Evolutionary conservation across 2,113 vertebrate genomes (phyloP).

Genomic region (Vanacampus margaritifer): DNA sequence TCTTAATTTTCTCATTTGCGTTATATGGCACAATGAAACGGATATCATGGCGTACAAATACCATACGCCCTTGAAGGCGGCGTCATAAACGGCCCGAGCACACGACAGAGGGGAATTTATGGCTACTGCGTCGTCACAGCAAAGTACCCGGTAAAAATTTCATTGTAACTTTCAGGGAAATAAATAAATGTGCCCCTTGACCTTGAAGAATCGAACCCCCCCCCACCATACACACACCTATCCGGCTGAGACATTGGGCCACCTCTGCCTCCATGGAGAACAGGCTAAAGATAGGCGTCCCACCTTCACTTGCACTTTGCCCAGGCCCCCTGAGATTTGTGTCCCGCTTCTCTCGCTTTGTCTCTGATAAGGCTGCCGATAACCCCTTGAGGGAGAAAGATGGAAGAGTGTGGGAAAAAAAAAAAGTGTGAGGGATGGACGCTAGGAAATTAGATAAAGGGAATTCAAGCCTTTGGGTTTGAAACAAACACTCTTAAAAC

Average conservation of each 20-base stretch:
- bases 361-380: conserved; percentile 55
- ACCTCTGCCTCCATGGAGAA: conserved; percentile 46
- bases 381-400: conserved; percentile 53
- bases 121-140: conserved; percentile 71
- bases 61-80: conserved; percentile 75
- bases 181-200: conserved; percentile 79
- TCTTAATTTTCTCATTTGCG: conserved; percentile 71
- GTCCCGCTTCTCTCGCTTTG: conserved; percentile 36
- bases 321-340: conserved; percentile 54
- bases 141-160: conserved; percentile 78
- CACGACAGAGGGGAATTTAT: conserved; percentile 76
- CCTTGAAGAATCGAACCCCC: conserved; percentile 63
- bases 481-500: too few species aligned
- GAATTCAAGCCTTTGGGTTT: conserved; percentile 86
- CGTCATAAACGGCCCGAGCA: conserved; percentile 75
- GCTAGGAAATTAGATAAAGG: conserved; percentile 74
- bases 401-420: conserved; percentile 61
- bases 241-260: conserved; percentile 60
- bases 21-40: conserved; percentile 74
- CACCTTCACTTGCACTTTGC: conserved; percentile 64
- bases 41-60: conserved; percentile 75
- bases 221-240: conserved; percentile 34
- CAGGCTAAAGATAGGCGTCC: conserved; percentile 73
- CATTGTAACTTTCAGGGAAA: conserved; percentile 78
- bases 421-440: conserved; percentile 95